Conservation (phyloP, 2,888 invertebrate species). For the Apamea anceps region DNA sequence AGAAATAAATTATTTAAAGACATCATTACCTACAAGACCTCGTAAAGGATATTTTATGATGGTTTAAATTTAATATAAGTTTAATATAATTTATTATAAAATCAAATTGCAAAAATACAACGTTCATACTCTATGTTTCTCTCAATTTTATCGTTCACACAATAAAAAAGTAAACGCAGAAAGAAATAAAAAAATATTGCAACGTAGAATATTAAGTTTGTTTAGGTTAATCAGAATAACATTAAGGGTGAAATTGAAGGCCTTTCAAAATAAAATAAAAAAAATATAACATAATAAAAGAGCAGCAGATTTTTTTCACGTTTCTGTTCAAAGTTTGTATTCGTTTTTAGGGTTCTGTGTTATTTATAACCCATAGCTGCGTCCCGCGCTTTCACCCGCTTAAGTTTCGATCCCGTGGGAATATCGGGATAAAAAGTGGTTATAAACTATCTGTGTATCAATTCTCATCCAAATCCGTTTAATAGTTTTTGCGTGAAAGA, state of each 20-base stretch:
- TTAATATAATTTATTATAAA: neutral
- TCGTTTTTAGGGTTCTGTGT: slow-evolving; percentile 47
- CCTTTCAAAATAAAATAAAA: slow-evolving; percentile 67
- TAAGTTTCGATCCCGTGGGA: too few relatives aligned
- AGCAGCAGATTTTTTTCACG: slow-evolving; percentile 30
- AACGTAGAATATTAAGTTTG: slow-evolving; percentile 70
- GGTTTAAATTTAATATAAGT: neutral
- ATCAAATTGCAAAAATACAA: neutral
- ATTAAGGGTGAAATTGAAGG: slow-evolving; percentile 72
- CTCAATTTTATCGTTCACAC: slow-evolving; percentile 24
- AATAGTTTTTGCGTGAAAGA: too few relatives aligned
- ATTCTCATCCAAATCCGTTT: too few relatives aligned
- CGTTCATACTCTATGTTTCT: slow-evolving; percentile 2
- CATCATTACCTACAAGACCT: neutral
- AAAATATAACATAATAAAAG: slow-evolving; percentile 50
- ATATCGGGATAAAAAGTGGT: too few relatives aligned
- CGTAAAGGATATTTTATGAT: neutral
- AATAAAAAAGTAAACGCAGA: slow-evolving; percentile 35
- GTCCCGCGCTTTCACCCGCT: too few relatives aligned
- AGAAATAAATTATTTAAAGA: slow-evolving; percentile 18
- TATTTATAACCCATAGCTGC: neutral
- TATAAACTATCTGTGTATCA: too few relatives aligned
- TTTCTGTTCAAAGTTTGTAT: slow-evolving; percentile 7
- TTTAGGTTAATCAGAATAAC: slow-evolving; percentile 76
- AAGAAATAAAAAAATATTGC: slow-evolving; percentile 50